Conservation (phyloP, 2,113 vertebrate genomes). For the Pelusios castaneus region DNA sequence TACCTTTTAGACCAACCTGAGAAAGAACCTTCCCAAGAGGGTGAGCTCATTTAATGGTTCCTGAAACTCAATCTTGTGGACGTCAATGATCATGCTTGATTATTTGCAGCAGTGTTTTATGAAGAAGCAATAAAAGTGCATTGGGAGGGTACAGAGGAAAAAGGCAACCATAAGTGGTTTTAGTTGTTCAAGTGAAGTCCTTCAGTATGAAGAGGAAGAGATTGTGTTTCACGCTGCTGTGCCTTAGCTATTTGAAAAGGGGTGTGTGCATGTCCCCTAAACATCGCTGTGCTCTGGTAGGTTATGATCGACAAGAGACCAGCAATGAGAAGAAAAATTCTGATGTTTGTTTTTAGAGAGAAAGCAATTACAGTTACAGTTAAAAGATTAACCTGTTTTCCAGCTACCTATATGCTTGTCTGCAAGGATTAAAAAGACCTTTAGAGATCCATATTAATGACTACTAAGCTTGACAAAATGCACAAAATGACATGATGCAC, state of each 20-base stretch:
- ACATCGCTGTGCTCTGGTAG: constrained; percentile 32
- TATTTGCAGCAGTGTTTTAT: constrained; percentile 81
- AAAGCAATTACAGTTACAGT: constrained; percentile 52
- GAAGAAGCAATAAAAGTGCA: constrained; percentile 81
- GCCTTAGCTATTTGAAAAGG: constrained; percentile 45
- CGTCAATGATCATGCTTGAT: constrained; percentile 86
- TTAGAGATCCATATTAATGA: constrained; percentile 5
- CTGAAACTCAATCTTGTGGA: constrained; percentile 85
- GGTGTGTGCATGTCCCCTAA: not conserved
- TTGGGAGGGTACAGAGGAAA: constrained; percentile 54
- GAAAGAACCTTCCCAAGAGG: constrained; percentile 80
- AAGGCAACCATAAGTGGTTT: constrained; percentile 69
- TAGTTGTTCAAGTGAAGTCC: constrained; percentile 67
- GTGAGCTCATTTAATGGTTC: constrained; percentile 85
- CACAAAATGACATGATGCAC: fast-evolving
- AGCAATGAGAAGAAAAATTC: constrained; percentile 47
- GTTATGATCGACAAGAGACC: constrained; percentile 61
- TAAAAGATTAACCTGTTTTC: constrained; percentile 62
- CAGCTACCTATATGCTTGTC: not conserved
- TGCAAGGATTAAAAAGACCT: constrained; percentile 23
- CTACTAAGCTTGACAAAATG: not conserved
- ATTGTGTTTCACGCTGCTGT: constrained; percentile 49
- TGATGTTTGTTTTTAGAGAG: constrained; percentile 28
- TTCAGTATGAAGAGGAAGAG: constrained; percentile 38
- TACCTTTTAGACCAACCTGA: constrained; percentile 84